A percentile compares a stretch with the other conserved stretches of the same genome.
These are phyloP conservation scores for Mungos mungo DNA, from an alignment of 2,113 vertebrate species.

Conservation along the genomic window DNA sequence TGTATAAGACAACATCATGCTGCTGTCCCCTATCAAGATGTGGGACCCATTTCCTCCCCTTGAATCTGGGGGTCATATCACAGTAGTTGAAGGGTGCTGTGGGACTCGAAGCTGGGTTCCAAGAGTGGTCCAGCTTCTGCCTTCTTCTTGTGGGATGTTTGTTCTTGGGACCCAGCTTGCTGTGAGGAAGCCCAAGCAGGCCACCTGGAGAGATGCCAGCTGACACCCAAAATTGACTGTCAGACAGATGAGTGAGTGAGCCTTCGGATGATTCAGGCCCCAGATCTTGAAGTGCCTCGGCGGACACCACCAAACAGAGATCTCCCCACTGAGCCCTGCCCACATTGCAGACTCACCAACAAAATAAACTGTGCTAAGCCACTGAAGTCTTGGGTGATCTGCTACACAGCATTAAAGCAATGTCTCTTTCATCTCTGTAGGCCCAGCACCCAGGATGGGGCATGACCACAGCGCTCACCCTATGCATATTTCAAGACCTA, in stretches of 20 bases:
- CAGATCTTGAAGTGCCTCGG: not conserved
- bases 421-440: not conserved
- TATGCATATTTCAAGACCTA: not conserved
- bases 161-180: not conserved
- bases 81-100: not conserved
- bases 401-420: not conserved
- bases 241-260: not conserved
- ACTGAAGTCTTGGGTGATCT: not conserved
- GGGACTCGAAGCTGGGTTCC: not conserved
- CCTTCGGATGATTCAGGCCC: not conserved
- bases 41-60: not conserved
- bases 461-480: not conserved
- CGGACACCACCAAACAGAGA: not conserved
- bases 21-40: not conserved
- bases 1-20: not conserved
- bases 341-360: not conserved
- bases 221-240: not conserved
- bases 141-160: not conserved
- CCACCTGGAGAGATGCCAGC: not conserved
- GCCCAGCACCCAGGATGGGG: not conserved
- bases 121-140: not conserved
- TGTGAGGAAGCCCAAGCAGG: not conserved
- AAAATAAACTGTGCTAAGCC: not conserved
- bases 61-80: not conserved
- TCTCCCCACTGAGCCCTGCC: not conserved